phyloP scores from a whole-genome alignment of 2,113 vertebrate species.

The Hassar affinis region DNA sequence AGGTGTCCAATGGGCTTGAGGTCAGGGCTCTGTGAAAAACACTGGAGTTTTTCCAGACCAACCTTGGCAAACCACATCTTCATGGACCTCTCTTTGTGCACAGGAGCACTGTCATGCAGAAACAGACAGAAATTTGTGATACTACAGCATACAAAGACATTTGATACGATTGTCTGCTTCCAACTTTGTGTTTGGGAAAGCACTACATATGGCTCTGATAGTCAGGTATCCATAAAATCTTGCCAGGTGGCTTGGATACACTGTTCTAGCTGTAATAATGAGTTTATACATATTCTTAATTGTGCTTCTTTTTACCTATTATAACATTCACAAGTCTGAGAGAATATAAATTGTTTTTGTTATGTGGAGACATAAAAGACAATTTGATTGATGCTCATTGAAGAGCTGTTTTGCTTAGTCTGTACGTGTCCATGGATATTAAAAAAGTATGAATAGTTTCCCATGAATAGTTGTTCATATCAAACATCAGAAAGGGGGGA shows the following conservation, averaged over 20 bases:
- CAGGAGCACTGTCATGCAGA: not conserved
- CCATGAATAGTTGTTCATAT: not conserved
- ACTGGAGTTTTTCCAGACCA: too few relatives aligned
- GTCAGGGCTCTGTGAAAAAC: too few relatives aligned
- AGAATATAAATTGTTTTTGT: not conserved
- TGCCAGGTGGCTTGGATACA: not conserved
- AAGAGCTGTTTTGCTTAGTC: not conserved
- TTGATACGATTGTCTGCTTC: not conserved
- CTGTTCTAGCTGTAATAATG: not conserved
- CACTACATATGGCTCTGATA: not conserved
- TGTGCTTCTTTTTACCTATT: not conserved
- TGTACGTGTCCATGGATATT: not conserved
- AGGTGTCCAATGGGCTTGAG: too few relatives aligned
- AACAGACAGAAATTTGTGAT: not conserved
- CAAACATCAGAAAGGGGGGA: not conserved
- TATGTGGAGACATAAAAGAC: not conserved
- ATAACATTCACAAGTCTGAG: not conserved
- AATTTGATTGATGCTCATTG: not conserved
- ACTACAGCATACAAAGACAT: not conserved
- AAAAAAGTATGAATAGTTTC: not conserved
- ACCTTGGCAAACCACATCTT: not conserved
- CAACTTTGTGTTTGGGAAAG: too few relatives aligned
- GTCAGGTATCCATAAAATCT: not conserved
- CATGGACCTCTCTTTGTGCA: not conserved
- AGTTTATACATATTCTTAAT: not conserved